These are phyloP conservation scores for Cinclus cinclus DNA, from an alignment of 2,113 vertebrate species.

Conservation along the genomic window DNA sequence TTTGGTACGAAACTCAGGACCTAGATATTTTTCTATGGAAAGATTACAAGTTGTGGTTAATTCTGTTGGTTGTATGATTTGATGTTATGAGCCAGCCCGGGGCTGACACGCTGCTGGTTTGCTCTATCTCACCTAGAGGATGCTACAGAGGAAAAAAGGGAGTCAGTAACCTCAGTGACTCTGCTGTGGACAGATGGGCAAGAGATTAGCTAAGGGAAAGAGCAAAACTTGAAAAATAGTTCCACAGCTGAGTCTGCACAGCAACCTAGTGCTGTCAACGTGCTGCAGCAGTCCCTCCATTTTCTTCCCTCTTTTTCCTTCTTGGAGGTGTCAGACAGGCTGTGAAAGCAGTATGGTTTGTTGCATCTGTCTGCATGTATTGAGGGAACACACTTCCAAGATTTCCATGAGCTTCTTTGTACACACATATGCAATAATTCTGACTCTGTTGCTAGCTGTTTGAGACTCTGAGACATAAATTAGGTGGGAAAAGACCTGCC, in stretches of 20 bases:
- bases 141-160: not conserved
- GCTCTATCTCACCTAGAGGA: not conserved
- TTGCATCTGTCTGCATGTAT: accelerated
- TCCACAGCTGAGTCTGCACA: not conserved
- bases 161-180: not conserved
- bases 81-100: not conserved
- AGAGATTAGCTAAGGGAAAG: not conserved
- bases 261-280: not conserved
- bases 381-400: not conserved
- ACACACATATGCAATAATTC: not conserved
- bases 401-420: not conserved
- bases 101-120: not conserved
- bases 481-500: not conserved
- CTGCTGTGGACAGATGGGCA: not conserved
- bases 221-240: not conserved
- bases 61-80: not conserved
- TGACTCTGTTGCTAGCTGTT: not conserved
- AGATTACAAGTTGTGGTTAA: not conserved
- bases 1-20: not conserved
- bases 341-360: not conserved
- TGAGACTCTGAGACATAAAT: not conserved
- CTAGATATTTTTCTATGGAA: not conserved
- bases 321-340: not conserved
- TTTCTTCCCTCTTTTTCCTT: not conserved
- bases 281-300: not conserved